phyloP scores from a whole-genome alignment of 2,113 vertebrate species.

The Sula dactylatra region DNA sequence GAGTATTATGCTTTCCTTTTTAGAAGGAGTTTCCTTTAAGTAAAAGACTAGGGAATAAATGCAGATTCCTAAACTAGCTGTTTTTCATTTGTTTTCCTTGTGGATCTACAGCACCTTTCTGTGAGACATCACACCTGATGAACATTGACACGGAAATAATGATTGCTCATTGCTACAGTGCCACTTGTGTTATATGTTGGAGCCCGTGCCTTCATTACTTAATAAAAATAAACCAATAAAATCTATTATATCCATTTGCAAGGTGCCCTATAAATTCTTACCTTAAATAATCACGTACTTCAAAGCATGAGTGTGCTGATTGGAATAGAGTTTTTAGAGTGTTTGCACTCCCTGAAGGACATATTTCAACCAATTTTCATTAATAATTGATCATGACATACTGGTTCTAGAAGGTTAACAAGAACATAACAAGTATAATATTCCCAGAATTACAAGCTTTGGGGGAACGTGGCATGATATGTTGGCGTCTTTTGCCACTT shows the following conservation, averaged over 20 bases:
- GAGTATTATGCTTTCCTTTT: background rate
- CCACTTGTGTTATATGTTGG: background rate
- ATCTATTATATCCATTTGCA: background rate
- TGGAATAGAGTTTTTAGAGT: background rate
- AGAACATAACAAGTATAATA: background rate
- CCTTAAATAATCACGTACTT: background rate
- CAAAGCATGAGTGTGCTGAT: background rate
- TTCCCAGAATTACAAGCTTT: background rate
- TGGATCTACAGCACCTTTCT: background rate
- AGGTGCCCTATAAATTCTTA: background rate
- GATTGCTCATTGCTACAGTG: background rate
- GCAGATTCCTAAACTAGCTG: background rate
- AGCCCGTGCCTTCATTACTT: background rate
- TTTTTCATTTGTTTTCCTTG: background rate
- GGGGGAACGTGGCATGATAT: background rate
- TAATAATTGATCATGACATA: constrained; percentile 4
- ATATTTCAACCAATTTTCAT: background rate
- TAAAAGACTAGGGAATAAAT: background rate
- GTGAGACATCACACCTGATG: background rate
- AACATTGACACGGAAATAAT: background rate
- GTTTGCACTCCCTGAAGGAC: background rate
- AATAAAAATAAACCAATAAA: background rate
- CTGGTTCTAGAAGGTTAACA: constrained; percentile 1
- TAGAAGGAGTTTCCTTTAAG: background rate
- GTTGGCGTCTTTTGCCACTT: background rate